phyloP scores from a whole-genome alignment of 2,888 invertebrate genomes.

The Melanostoma scalare region DNA sequence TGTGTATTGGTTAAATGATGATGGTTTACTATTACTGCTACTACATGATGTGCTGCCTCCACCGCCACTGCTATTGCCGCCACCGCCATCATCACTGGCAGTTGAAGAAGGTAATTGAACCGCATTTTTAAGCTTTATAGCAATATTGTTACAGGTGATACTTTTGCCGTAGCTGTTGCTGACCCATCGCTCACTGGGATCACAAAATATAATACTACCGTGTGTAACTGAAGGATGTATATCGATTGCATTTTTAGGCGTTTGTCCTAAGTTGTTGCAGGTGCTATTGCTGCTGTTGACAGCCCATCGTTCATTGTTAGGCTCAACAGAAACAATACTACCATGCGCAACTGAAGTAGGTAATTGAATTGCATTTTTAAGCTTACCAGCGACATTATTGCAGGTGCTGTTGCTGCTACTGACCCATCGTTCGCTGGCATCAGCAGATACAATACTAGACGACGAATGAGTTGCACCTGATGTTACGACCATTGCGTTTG shows the following conservation, averaged over 20 bases:
- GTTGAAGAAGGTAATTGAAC: conserved; percentile 54
- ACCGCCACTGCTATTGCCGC: neutral
- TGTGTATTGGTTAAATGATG: conserved; percentile 66
- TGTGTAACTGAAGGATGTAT: conserved; percentile 16
- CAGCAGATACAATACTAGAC: conserved; percentile 64
- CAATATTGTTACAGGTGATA: conserved; percentile 56
- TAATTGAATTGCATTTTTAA: conserved; percentile 61
- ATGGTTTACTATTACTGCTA: conserved; percentile 72
- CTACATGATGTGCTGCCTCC: conserved; percentile 65
- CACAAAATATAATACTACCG: conserved; percentile 59
- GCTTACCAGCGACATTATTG: conserved; percentile 64
- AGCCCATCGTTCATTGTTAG: conserved; percentile 17
- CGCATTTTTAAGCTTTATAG: conserved; percentile 62
- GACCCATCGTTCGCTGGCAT: conserved; percentile 57
- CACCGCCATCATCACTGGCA: conserved; percentile 47
- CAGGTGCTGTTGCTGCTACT: conserved; percentile 59
- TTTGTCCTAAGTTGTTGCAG: conserved; percentile 36
- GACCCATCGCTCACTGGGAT: conserved; percentile 52
- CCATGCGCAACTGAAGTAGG: conserved; percentile 53
- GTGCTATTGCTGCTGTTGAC: conserved; percentile 31
- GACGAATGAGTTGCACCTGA: conserved; percentile 63
- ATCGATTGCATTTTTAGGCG: conserved; percentile 18
- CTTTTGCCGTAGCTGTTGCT: conserved; percentile 36
- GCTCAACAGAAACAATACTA: conserved; percentile 39
- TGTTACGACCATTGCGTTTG: conserved; percentile 64